Percentiles rank a stretch among this genome's conserved stretches.
These are phyloP conservation scores for Xyrauchen texanus DNA, from an alignment of 2,113 vertebrate genomes.

Conservation along the genomic window DNA sequence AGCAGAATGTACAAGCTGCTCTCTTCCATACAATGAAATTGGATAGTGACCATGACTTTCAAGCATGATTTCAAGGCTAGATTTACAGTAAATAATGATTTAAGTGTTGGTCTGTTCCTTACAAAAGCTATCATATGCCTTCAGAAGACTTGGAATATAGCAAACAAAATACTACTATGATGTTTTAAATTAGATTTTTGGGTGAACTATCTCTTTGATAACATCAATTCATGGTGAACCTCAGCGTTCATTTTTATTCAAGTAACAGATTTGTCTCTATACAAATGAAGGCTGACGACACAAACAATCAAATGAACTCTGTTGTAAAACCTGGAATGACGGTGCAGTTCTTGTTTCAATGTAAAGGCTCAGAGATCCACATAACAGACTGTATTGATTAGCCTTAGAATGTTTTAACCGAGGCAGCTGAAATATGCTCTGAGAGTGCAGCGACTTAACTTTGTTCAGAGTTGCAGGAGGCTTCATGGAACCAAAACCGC, in stretches of 20 bases:
- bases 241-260: not conserved
- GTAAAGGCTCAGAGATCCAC: not conserved
- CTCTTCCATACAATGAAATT: no score
- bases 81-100: no score
- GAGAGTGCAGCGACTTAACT: constrained; percentile 4
- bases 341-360: not conserved
- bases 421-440: constrained; percentile 5
- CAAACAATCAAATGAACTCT: no score
- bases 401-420: not conserved
- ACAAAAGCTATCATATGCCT: no score
- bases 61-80: no score
- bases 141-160: no score
- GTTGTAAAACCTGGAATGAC: not conserved
- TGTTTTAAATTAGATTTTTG: no score
- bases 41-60: no score
- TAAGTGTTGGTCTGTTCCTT: no score
- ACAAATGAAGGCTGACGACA: not conserved
- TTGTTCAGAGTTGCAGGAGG: constrained; percentile 53
- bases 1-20: no score
- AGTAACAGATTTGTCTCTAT: not conserved
- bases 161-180: no score
- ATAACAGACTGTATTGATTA: constrained; percentile 17
- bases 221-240: not conserved
- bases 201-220: no score
- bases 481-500: constrained; percentile 30